These are phyloP conservation scores for Triplophysa tibetana DNA, from an alignment of 2,113 vertebrate species.

Conservation along the genomic window DNA sequence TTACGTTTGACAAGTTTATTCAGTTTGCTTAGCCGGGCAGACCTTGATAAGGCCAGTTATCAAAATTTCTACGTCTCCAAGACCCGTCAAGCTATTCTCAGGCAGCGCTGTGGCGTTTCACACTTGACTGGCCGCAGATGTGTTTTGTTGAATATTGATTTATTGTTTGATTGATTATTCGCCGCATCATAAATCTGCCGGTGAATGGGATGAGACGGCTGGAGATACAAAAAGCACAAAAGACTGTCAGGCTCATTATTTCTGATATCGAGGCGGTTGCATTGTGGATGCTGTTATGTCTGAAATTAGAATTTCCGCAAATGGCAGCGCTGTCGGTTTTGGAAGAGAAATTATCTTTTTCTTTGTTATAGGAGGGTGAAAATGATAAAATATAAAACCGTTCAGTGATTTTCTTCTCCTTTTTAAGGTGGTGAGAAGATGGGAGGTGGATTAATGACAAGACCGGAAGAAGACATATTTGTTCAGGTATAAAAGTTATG, in stretches of 20 bases:
- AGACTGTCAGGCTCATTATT: constrained; percentile 44
- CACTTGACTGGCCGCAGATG: constrained; percentile 31
- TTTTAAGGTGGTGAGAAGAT: neutral
- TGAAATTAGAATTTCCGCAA: constrained; percentile 27
- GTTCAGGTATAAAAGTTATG: neutral
- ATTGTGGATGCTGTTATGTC: constrained; percentile 6
- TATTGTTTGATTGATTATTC: constrained; percentile 45
- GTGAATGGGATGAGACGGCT: constrained; percentile 12
- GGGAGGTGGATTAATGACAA: neutral
- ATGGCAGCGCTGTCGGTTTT: constrained; percentile 16
- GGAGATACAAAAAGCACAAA: constrained; percentile 44
- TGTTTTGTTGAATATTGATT: constrained; percentile 43
- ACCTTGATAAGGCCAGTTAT: constrained; percentile 44
- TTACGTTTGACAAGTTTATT: constrained; percentile 22
- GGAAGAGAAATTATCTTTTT: neutral
- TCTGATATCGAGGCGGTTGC: constrained; percentile 10
- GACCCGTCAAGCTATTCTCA: constrained; percentile 15
- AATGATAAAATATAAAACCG: neutral
- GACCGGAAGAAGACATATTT: neutral
- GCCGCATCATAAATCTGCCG: constrained; percentile 33
- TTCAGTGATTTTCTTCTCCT: neutral
- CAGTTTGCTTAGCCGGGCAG: constrained; percentile 3
- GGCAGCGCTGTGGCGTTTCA: neutral
- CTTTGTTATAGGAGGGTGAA: neutral
- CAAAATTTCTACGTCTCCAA: constrained; percentile 29